Evolutionary conservation across 2,113 vertebrate species (phyloP).

Genomic region (Saccopteryx leptura): DNA sequence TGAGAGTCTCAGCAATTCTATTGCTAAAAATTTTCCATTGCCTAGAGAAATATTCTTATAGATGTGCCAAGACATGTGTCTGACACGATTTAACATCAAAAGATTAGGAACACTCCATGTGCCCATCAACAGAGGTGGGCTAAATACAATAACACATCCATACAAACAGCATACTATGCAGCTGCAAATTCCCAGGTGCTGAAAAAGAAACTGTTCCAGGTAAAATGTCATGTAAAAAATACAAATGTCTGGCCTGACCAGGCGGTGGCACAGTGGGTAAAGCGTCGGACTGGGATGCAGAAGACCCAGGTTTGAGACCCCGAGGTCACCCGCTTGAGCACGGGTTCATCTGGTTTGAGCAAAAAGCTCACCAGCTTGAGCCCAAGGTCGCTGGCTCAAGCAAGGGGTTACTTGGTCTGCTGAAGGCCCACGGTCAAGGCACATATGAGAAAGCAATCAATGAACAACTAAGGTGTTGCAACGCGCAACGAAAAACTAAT

Average conservation of each 20-base stretch:
- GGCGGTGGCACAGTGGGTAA: too few species aligned
- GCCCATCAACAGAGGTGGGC: not conserved
- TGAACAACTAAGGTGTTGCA: too few species aligned
- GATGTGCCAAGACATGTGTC: not conserved
- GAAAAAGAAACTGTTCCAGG: not conserved
- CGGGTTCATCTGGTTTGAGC: too few species aligned
- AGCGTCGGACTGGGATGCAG: too few species aligned
- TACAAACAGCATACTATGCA: not conserved
- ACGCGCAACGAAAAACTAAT: too few species aligned
- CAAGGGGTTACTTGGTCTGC: too few species aligned
- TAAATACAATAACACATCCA: not conserved
- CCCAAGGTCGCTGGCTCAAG: too few species aligned
- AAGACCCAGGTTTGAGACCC: too few species aligned
- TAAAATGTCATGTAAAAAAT: not conserved
- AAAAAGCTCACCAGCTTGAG: too few species aligned
- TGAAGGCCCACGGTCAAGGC: too few species aligned
- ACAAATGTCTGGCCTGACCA: not conserved
- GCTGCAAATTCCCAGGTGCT: not conserved
- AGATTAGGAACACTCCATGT: not conserved
- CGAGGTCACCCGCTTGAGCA: too few species aligned
- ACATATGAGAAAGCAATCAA: too few species aligned
- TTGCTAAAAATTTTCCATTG: not conserved
- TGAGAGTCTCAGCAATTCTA: not conserved
- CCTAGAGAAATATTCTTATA: slow-evolving; percentile 9
- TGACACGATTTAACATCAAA: not conserved